Base-by-base conservation (phyloP, 2,113 vertebrate species). In the Poeciliopsis prolifica region DNA sequence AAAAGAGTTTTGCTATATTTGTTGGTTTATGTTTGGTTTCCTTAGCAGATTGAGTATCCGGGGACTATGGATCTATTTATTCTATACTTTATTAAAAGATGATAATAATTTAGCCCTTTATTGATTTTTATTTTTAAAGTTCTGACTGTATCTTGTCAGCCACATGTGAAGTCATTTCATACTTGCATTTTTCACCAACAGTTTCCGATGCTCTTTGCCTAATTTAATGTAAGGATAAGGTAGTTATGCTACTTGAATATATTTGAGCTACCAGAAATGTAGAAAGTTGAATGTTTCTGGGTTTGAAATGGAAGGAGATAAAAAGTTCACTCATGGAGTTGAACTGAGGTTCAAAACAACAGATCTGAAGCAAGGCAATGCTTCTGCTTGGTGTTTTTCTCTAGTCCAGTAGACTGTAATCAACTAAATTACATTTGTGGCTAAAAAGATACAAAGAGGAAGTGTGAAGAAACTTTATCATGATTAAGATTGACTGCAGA, bases 31-130 rank as follows among this genome's bases (percentile, higher is more conserved):
- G 77, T 78, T 24, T 51, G 48, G 48, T 51, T 51, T 85, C 67
- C 67, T 82, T 77, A 30, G 76, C 81, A 88, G 87, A 83, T 81
- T 81, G 68, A 81, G 81, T 77, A 80, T 51, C 1, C 26, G 63
- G 35, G 35, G 35, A 11, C 35, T 35, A 10, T 35, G 11, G 40
- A 42, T 2, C 40, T 42, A 42, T 42, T 42, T 42, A 42, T 42
- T 42, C 3, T 42, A 14, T 14, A 42, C 4, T 42, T 42, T 3
- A 42, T 42, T 42, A 4, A 40, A 40, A 42, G 12, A 42, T 42
- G 12, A 11, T 42, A 12, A 12, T 42, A 42, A 42, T 42, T 42
- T 12, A 3, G 9, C 40, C 12, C 13, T 12, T 42, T 14, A 33
- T 42, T 42, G 40, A 42, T 10, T 35, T 35, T 35, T 35, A 35